Base-by-base conservation (phyloP, 2,113 vertebrate genomes). In the Percopsis transmontana region DNA sequence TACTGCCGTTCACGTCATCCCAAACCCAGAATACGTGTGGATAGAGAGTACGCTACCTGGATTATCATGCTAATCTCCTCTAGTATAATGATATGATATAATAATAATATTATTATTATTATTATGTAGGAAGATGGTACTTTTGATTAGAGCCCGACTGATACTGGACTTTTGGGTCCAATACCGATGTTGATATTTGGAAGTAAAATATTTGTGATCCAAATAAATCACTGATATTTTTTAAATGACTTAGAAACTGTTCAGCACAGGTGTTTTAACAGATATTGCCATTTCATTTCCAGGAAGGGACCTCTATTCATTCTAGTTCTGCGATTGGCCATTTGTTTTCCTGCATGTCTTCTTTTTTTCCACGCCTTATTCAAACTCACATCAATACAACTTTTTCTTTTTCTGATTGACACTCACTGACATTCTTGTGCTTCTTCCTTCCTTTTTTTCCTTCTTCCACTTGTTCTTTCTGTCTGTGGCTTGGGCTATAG, bases 401-500 rank as follows among this genome's bases (percentile, higher is more conserved):
- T 90, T 88, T 58, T 88, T 86, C 76, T 84, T 79, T 81, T 79
- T 80, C 74, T 76, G 78, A 85, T 87, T 89, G 89, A 87, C 87
- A 77, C 80, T 82, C 89, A 83, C 85, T 90, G 89, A 90, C 83
- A 86, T 85, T 82, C 67, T 90, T 90, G 88, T 90, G 84, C 87
- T 90, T 83, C 87, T 20, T 59, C 56, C 19, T 66, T 57, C 57
- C 16, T n/a, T 48, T 21, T 48, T 47, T 41, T n/a, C 79, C 60
- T 71, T 71, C 78, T 61, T 85, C 68, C 80, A 76, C 84, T 77
- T 16, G 67, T 83, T 98, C 95, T 96, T 95, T 98, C 96, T 98
- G 96, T 96, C 95, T 97, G 95, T 98, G 96, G 92, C 98, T 98
- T 98, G 96, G 96, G 92, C 95, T 97, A 91, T 99, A 99, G 97